Evolutionary conservation across 1,140 invertebrate species (phyloP), one percentile per base, ranked within the genome.

Genomic region (Hycleus phaleratus): DNA sequence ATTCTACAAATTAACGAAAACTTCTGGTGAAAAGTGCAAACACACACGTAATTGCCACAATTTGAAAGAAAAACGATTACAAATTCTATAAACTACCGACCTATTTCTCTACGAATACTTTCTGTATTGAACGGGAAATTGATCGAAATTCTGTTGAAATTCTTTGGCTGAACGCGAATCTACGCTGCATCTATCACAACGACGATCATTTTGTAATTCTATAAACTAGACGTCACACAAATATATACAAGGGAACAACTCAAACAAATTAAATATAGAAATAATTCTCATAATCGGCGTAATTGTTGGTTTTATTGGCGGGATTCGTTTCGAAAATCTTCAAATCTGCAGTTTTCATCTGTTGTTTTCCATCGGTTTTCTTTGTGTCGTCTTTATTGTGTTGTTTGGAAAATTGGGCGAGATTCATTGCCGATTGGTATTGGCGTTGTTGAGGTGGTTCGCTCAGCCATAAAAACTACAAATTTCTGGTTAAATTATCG

Each of bases 211-310:
- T 32, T 32, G 7, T 5, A 32, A 32, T 5, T 1, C 4, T 49
- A 56, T 46, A n/a, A 59, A 62, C 61, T 59, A 59, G 57, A 62
- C 49, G 47, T 48, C 61, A 62, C 61, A 62, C 60, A 56, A 32
- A 47, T 5, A 32, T 32, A 32, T 32, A 32, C 7, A 18, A 18
- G 18, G 18, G 18, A 18, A 32, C 32, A 51, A 49, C 25, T 38
- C 8, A n/a, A 3, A 10, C 38, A 38, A 24, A 38, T 74, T 69
- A 82, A 66, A 82, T 82, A 62, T 81, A 82, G 58, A 82, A 76
- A 68, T 81, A 82, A 71, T 82, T 82, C 66, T 82, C 80, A 64
- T 82, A 81, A 58, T 81, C 78, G 18, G 77, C 75, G 62, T 81
- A 81, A 4, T 79, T 8, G 73, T 69, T 1, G 74, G 67, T 18